Base-by-base conservation (phyloP, 2,888 invertebrate genomes). In the Zootermopsis nevadensis region DNA sequence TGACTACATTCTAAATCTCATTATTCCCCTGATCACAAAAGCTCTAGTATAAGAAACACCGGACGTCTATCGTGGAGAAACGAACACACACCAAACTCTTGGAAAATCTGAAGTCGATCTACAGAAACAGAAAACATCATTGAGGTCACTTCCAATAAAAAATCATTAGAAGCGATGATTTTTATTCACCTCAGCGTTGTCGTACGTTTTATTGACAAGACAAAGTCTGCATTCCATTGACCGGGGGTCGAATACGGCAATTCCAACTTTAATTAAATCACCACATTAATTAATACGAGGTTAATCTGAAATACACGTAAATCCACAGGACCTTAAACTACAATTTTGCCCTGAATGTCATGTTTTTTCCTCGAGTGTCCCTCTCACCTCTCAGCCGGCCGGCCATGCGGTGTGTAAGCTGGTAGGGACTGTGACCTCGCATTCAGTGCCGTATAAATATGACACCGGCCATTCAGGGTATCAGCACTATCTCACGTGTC, bases 341-440 rank as follows among this genome's bases (percentile, higher is more conserved):
- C 60, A 60, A 60, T 27, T 55, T 60, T 60, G n/a, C 27, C 27
- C 60, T 60, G 60, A 60, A 60, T 60, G 60, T 27, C 60, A 60
- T 2, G 60, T 60, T 60, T 60, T 60, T 60, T 27, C 60, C 60
- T 53, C 53, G 3, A 3, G 19, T 24, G 15, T 10, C 3, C 53
- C 53, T 60, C 60, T 60, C 60, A 60, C 60, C 60, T 60, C n/a
- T 19, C 3, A 48, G 48, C 48, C 48, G 48, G 19, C 48, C 48
- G 48, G 19, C 48, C 48, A 10, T 27, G 60, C 60, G 27, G 15
- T 27, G 60, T 27, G 60, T 15, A n/a, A 24, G 60, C n/a, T 60
- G 60, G 60, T 60, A 60, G 60, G 60, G 60, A 27, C n/a, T n/a
- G n/a, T 60, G 60, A n/a, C 60, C 60, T 60, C 60, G 60, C 60